These are phyloP conservation scores for Lynx canadensis DNA, from an alignment of 2,113 vertebrate genomes.

Conservation along the genomic window DNA sequence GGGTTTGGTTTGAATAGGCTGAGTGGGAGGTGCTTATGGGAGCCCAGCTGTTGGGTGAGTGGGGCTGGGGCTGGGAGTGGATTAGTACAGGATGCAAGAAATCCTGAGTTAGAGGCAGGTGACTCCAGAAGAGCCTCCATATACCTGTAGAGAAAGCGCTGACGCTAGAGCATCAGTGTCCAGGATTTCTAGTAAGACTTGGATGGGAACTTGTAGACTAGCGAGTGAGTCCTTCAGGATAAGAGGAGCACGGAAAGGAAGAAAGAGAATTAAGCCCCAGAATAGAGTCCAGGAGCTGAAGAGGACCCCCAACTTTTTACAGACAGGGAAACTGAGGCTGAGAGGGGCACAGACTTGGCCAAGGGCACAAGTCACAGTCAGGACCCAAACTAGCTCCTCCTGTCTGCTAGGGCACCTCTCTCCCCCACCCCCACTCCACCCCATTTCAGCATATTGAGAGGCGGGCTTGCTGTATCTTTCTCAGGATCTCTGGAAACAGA, in stretches of 20 bases:
- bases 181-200: background rate
- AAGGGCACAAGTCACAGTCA: background rate
- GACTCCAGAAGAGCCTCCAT: background rate
- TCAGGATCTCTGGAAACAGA: background rate
- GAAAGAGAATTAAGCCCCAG: background rate
- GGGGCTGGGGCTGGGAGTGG: background rate
- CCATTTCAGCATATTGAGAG: background rate
- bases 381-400: background rate
- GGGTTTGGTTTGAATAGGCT: background rate
- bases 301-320: background rate
- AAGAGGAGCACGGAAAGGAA: background rate
- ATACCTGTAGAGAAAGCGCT: background rate
- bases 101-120: background rate
- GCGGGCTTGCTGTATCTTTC: background rate
- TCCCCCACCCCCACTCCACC: background rate
- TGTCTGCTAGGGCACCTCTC: background rate
- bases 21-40: background rate
- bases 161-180: background rate
- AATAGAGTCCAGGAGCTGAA: background rate
- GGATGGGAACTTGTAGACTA: background rate
- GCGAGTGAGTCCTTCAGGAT: background rate
- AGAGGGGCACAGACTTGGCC: background rate
- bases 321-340: background rate
- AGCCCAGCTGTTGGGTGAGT: background rate
- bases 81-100: background rate